Base-by-base conservation (phyloP, 2,888 invertebrate genomes). In the Epirrita christyi region DNA sequence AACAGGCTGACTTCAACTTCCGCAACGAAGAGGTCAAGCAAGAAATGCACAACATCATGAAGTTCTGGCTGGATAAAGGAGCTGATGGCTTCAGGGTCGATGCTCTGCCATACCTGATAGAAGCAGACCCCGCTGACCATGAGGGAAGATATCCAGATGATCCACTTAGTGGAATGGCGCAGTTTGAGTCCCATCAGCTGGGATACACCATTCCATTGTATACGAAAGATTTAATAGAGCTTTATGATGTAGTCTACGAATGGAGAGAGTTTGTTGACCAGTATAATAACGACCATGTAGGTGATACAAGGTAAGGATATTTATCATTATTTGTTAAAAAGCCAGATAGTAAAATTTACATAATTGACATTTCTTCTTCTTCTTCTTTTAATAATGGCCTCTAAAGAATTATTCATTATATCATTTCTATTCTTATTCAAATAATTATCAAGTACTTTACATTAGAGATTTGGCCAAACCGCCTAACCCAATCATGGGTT, bases 81-180 rank as follows among this genome's bases (percentile, higher is more conserved):
- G 94, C 95, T 0, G 95, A 96, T 66, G 97, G 97, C 0, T 96
- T 97, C 78, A 93, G 96, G 46, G 85, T 96, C 0, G 95, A 95
- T 68, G 95, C 95, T 0, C 86, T 94, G 0, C 94, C 94, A 0
- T 93, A 93, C 69, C 73, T 94, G 11, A 90, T 91, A 0, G 94
- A 94, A 70, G 88, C 93, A 0, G 74, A 83, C 42, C 91, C 91
- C 0, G 77, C 66, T n/a, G 81, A 81, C 11, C 81, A 85, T 46
- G 79, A 74, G 0, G 84, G 75, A 0, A 65, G 67, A 14, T 92
- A 92, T 51, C 89, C 89, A n/a, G 91, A 93, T 60, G 93, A 94
- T 50, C 93, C 93, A 0, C 40, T 88, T 0, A 92, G 88, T 61
- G 93, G 90, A 0, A 63, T 83, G 67, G 66, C 73, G 1, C 79